phyloP scores from a whole-genome alignment of 2,888 invertebrate genomes.

The Rosalia funebris region DNA sequence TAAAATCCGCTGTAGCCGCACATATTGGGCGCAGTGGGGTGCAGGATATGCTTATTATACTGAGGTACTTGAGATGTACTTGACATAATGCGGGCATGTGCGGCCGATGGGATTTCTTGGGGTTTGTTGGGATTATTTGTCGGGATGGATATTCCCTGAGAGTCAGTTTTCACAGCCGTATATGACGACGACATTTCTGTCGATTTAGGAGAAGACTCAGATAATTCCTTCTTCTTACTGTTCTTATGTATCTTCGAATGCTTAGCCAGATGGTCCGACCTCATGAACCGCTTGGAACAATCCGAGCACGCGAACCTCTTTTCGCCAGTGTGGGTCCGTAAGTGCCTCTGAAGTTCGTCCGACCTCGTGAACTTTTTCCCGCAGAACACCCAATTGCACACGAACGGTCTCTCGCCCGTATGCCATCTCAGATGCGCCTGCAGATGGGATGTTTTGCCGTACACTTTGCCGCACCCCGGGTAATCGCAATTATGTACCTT shows the following conservation, averaged over 20 bases:
- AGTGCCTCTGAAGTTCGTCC: conserved; percentile 89
- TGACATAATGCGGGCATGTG: background rate
- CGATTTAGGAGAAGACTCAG: conserved; percentile 2
- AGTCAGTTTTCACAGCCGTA: conserved; percentile 4
- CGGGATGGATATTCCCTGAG: background rate
- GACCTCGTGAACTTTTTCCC: conserved; percentile 92
- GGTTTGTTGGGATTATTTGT: background rate
- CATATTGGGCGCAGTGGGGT: conserved; percentile 31
- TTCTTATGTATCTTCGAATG: conserved; percentile 90
- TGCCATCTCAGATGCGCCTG: conserved; percentile 78
- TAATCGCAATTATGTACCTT: conserved; percentile 88
- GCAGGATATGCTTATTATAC: conserved; percentile 39
- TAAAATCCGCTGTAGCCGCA: conserved; percentile 46
- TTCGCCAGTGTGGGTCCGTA: conserved; percentile 90
- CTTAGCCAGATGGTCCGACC: conserved; percentile 93
- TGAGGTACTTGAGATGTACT: conserved; percentile 35
- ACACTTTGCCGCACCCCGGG: conserved; percentile 87
- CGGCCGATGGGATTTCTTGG: background rate
- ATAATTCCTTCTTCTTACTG: conserved; percentile 43
- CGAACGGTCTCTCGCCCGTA: conserved; percentile 90
- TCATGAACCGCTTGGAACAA: conserved; percentile 91
- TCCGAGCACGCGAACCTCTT: conserved; percentile 86
- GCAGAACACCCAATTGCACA: conserved; percentile 89
- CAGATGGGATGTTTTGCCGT: conserved; percentile 93
- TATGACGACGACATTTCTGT: background rate